phyloP scores from a whole-genome alignment of 2,797 vertebrate genomes.

The Peromyscus eremicus region DNA sequence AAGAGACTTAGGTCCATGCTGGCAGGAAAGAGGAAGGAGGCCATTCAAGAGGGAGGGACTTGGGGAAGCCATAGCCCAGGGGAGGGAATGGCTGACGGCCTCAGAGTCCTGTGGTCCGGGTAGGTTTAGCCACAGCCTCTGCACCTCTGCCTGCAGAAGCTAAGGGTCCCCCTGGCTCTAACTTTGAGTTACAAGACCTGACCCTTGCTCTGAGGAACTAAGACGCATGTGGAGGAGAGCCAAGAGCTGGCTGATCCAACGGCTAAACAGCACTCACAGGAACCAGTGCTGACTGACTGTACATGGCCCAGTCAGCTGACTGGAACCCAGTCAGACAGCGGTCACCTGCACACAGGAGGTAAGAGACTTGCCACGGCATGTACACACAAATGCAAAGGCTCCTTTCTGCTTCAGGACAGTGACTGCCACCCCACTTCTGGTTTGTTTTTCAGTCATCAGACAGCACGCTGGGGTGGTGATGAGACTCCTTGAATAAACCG shows the following conservation, averaged over 20 bases:
- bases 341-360: neutral
- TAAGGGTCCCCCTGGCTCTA: neutral
- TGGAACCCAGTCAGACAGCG: neutral
- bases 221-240: neutral
- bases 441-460: neutral
- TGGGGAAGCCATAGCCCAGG: rapidly evolving
- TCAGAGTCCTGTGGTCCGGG: neutral
- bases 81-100: rapidly evolving
- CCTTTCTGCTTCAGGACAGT: neutral
- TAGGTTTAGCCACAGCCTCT: neutral
- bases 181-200: neutral
- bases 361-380: neutral
- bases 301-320: neutral
- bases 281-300: neutral
- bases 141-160: neutral
- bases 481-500: neutral
- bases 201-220: neutral
- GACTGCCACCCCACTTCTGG: neutral
- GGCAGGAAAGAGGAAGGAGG: neutral
- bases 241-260: neutral
- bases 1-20: neutral
- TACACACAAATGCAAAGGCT: neutral
- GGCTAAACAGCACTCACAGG: neutral
- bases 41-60: neutral
- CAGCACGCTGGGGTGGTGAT: neutral